Percentiles rank a stretch among this genome's conserved stretches.
phyloP scores from a whole-genome alignment of 1,140 invertebrate species.

The Eumaeus atala region DNA sequence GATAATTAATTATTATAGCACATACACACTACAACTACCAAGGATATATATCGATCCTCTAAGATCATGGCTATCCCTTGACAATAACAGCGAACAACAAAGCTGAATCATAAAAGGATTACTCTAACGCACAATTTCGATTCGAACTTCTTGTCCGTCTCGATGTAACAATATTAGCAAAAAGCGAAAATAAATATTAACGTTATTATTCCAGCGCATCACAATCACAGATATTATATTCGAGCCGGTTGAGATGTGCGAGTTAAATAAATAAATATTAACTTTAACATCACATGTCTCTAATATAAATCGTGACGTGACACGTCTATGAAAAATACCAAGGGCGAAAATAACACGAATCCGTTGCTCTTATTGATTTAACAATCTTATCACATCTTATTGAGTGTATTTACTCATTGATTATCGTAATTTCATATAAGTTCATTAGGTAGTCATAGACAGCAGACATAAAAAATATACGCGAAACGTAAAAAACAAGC shows the following conservation, averaged over 20 bases:
- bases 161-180: slow-evolving; percentile 32
- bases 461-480: too few species aligned
- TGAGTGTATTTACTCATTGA: too few species aligned
- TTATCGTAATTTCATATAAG: too few species aligned
- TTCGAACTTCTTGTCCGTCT: slow-evolving; percentile 20
- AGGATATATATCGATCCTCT: slow-evolving; percentile 30
- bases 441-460: too few species aligned
- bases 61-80: slow-evolving; percentile 16
- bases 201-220: too few species aligned
- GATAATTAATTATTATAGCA: not conserved
- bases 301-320: slow-evolving; percentile 19
- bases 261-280: slow-evolving; percentile 33
- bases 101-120: too few species aligned
- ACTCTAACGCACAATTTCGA: too few species aligned
- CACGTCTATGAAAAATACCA: slow-evolving; percentile 16
- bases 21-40: slow-evolving; percentile 31
- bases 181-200: slow-evolving; percentile 25
- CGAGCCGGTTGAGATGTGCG: not conserved
- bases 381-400: too few species aligned
- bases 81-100: too few species aligned
- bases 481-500: too few species aligned
- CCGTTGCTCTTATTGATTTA: too few species aligned
- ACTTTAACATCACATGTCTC: slow-evolving; percentile 27
- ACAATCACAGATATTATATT: too few species aligned
- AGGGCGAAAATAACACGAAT: not conserved